Evolutionary conservation across 2,888 invertebrate genomes (phyloP).

Genomic region (Andrena hattorfiana): DNA sequence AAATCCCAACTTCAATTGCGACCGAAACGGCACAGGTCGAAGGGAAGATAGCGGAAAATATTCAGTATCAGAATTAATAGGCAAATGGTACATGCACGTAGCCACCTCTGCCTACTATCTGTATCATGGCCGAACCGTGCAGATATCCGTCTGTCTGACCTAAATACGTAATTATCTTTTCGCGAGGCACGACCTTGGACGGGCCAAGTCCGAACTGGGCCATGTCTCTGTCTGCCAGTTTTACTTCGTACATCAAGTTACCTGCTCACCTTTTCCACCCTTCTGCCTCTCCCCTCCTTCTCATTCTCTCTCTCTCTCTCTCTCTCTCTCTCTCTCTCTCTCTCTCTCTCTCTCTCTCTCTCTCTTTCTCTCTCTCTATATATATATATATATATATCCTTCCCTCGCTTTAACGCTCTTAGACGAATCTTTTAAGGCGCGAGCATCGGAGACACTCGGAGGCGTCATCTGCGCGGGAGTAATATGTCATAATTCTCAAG

Average conservation of each 20-base stretch:
- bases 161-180: constrained; percentile 82
- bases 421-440: constrained; percentile 43
- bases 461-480: constrained; percentile 38
- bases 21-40: background rate
- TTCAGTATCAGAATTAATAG: constrained; percentile 65
- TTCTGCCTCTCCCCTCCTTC: background rate
- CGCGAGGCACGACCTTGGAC: constrained; percentile 80
- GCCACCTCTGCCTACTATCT: constrained; percentile 50
- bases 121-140: constrained; percentile 63
- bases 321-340: constrained; percentile 13
- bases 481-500: constrained; percentile 38
- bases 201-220: constrained; percentile 80
- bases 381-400: constrained; percentile 1
- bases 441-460: constrained; percentile 34
- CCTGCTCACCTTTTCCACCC: constrained; percentile 59
- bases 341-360: no score
- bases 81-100: constrained; percentile 42
- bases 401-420: constrained; percentile 22
- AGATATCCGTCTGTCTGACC: constrained; percentile 76
- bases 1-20: constrained; percentile 36
- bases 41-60: constrained; percentile 33
- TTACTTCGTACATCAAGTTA: constrained; percentile 72
- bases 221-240: constrained; percentile 79
- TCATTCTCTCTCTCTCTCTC: background rate
- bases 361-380: no score